phyloP scores from a whole-genome alignment of 2,113 vertebrate species.

The Melanocharis versteri region DNA sequence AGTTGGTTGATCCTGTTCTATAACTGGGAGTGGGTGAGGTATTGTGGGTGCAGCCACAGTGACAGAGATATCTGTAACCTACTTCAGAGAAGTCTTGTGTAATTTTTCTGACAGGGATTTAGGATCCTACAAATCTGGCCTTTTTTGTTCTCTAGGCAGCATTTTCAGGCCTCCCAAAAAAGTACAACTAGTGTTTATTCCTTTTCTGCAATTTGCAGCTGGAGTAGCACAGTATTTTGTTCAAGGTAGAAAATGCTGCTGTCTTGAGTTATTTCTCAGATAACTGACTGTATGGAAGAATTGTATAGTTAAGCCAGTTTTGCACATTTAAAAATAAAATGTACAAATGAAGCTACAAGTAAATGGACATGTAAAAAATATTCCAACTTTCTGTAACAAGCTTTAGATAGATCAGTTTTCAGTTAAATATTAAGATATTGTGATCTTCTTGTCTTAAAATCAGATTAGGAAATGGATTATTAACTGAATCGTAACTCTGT shows the following conservation, averaged over 20 bases:
- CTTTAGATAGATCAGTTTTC: neutral
- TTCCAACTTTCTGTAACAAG: neutral
- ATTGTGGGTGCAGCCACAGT: neutral
- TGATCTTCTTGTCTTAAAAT: neutral
- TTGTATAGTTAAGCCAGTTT: neutral
- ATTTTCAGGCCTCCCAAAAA: neutral
- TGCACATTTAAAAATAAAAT: neutral
- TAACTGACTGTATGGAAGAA: neutral
- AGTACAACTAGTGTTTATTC: accelerated
- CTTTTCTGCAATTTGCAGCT: neutral
- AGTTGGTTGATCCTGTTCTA: neutral
- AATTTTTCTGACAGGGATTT: neutral
- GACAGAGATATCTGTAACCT: neutral
- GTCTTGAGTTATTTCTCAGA: neutral
- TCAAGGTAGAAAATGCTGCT: neutral
- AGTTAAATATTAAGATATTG: neutral
- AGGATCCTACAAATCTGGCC: neutral
- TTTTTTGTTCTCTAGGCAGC: neutral
- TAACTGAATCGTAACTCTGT: neutral
- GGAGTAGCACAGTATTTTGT: neutral
- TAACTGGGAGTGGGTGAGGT: neutral
- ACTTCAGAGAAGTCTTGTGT: neutral
- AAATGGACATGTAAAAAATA: neutral
- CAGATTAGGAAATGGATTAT: neutral
- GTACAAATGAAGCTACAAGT: neutral